Percentiles rank a stretch among this genome's conserved stretches.
phyloP scores from a whole-genome alignment of 2,113 vertebrate species.

The Melanostigma gelatinosum region DNA sequence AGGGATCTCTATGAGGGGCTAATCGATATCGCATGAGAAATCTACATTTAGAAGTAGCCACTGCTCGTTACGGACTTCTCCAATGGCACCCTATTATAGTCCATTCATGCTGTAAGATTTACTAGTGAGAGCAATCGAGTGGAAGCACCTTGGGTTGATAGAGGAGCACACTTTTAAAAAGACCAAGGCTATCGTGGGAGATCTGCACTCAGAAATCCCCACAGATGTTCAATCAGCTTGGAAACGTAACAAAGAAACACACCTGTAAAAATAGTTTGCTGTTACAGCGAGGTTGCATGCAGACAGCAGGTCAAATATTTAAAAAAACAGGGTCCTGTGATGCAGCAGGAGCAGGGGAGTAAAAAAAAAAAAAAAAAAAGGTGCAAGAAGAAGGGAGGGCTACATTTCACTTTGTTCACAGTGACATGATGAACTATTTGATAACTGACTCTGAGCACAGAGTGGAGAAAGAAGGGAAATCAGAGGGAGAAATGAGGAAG shows the following conservation, averaged over 20 bases:
- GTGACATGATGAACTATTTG: slow-evolving; percentile 76
- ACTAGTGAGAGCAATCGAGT: not conserved
- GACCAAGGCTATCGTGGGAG: slow-evolving; percentile 19
- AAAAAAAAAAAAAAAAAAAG: slow-evolving; percentile 42
- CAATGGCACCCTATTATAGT: slow-evolving; percentile 56
- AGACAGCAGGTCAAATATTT: slow-evolving; percentile 51
- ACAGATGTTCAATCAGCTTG: slow-evolving; percentile 20
- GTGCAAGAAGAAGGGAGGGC: slow-evolving; percentile 46
- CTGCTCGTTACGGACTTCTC: slow-evolving; percentile 57
- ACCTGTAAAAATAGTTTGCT: slow-evolving; percentile 17
- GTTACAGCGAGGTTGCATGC: slow-evolving; percentile 72
- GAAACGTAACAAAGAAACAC: slow-evolving; percentile 36
- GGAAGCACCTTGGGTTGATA: slow-evolving; percentile 26
- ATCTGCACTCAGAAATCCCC: slow-evolving; percentile 15
- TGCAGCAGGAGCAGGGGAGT: slow-evolving; percentile 63
- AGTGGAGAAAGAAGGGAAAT: slow-evolving; percentile 41
- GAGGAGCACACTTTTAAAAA: slow-evolving; percentile 38
- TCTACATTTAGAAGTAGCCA: slow-evolving; percentile 71
- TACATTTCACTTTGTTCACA: slow-evolving; percentile 72
- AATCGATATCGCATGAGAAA: slow-evolving; percentile 70
- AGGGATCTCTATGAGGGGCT: slow-evolving; percentile 46
- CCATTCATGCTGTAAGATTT: slow-evolving; percentile 15
- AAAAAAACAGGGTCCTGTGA: slow-evolving; percentile 50
- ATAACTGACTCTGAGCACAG: slow-evolving; percentile 59
- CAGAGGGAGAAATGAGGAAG: slow-evolving; percentile 48